Percentiles rank a stretch among this genome's conserved stretches.
phyloP scores from a whole-genome alignment of 2,797 vertebrate species.

The Acanthurus leucopareius region DNA sequence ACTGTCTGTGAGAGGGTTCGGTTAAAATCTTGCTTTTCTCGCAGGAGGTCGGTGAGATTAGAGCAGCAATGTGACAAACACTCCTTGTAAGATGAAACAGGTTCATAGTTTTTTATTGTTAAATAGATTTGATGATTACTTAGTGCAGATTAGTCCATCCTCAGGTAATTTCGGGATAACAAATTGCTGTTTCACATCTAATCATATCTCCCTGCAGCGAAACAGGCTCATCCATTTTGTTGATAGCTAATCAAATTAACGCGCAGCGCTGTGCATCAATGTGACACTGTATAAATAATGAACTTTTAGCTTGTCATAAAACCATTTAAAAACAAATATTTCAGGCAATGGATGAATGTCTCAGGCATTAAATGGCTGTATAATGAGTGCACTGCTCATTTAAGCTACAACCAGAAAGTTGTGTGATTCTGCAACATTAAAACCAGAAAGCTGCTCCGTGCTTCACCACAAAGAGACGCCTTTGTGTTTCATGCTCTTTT shows the following conservation, averaged over 20 bases:
- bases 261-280: constrained; percentile 31
- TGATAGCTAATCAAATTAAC: constrained; percentile 67
- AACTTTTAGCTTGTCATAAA: constrained; percentile 50
- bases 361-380: constrained; percentile 12
- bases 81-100: not conserved
- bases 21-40: not conserved
- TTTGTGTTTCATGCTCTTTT: constrained; percentile 2
- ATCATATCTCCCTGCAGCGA: constrained; percentile 51
- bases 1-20: not conserved
- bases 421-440: not conserved
- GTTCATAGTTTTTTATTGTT: constrained; percentile 19
- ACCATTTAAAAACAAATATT: constrained; percentile 34
- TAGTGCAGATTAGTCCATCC: constrained; percentile 31
- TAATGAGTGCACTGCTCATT: constrained; percentile 29
- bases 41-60: not conserved
- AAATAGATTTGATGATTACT: constrained; percentile 37
- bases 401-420: constrained; percentile 3
- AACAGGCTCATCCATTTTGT: constrained; percentile 57
- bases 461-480: not conserved
- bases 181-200: constrained; percentile 59
- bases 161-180: constrained; percentile 49
- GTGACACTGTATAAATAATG: constrained; percentile 50
- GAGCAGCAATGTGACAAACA: not conserved
- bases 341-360: constrained; percentile 15
- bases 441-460: not conserved